Evolutionary conservation across 2,888 invertebrate species (phyloP), one percentile per base, ranked within the genome.

Genomic region (Cremastinae sp.): DNA sequence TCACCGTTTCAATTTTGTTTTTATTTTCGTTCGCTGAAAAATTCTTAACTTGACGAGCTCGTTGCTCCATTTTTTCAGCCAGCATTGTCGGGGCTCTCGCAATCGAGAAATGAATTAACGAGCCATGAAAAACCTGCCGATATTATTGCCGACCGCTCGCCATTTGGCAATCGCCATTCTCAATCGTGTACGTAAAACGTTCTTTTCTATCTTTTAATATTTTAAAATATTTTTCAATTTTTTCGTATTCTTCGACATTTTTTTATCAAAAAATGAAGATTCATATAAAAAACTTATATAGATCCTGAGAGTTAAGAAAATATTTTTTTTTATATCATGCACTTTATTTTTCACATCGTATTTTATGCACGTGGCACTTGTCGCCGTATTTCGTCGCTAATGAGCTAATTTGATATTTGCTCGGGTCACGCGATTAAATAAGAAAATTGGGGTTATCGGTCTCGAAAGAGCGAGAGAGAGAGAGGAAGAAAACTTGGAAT

Each of bases 381-480:
- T 20, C 53, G 9, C 16, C 20, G 14, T 49, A 51, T 68, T 64
- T 70, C 39, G 45, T 14, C 37, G 51, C 16, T 74, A 73, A 74
- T 74, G 20, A 43, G 75, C 69, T 79, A 78, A 79, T 80, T 80
- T 77, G 80, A 83, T 84, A 82, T 83, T 83, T 81, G 59, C 74
- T 56, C n/a, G 72, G 70, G 56, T 80, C 72, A 68, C 73, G 76
- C 71, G 79, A 78, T 28, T 75, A 74, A 66, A 51, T 61, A 70
- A 66, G 75, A 76, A 85, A 85, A 85, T 86, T 86, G 81, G 83
- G 81, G 68, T 53, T 84, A 84, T 84, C 72, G 80, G 12, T 43
- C 35, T 16, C 22, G 35, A 70, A 37, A 12, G 45, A 8, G 37
- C 43, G 14, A n/a, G 18, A 20, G 18, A 18, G 20, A 4, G 10